These are phyloP conservation scores for Meloe dianella DNA, from an alignment of 2,888 invertebrate species.

Conservation along the genomic window DNA sequence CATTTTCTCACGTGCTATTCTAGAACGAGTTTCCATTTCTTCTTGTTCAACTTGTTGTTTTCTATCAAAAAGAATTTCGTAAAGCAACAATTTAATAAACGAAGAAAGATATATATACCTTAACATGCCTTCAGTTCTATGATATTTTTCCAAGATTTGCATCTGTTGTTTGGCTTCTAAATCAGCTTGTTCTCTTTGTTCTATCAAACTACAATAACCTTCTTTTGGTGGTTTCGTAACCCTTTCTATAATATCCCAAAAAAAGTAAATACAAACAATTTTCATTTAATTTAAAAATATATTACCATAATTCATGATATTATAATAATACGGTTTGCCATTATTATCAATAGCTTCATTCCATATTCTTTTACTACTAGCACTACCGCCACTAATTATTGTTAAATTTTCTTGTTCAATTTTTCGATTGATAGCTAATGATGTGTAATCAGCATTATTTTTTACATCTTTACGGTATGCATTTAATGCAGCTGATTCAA, in stretches of 20 bases:
- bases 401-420: slow-evolving; percentile 50
- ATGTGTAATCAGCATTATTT: slow-evolving; percentile 69
- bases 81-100: too few relatives aligned
- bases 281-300: too few relatives aligned
- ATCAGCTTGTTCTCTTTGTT: slow-evolving; percentile 66
- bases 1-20: slow-evolving; percentile 60
- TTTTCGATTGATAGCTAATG: slow-evolving; percentile 60
- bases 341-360: slow-evolving; percentile 79
- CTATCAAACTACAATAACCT: slow-evolving; percentile 71
- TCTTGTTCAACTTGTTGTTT: slow-evolving; percentile 54
- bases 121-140: slow-evolving; percentile 41
- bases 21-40: slow-evolving; percentile 62
- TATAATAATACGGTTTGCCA: slow-evolving; percentile 86
- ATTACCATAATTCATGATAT: slow-evolving; percentile 79
- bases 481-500: slow-evolving; percentile 89
- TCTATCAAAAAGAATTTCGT: slow-evolving; percentile 34
- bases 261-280: slow-evolving; percentile 15
- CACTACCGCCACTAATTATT: slow-evolving; percentile 45
- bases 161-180: slow-evolving; percentile 60
- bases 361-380: slow-evolving; percentile 66
- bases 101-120: slow-evolving; percentile 30
- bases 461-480: slow-evolving; percentile 87
- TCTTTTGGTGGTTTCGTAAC: slow-evolving; percentile 77
- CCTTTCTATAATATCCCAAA: slow-evolving; percentile 66
- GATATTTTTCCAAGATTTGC: slow-evolving; percentile 51